These are phyloP conservation scores for Lycaena phlaeas DNA, from an alignment of 2,888 invertebrate species.

Conservation along the genomic window DNA sequence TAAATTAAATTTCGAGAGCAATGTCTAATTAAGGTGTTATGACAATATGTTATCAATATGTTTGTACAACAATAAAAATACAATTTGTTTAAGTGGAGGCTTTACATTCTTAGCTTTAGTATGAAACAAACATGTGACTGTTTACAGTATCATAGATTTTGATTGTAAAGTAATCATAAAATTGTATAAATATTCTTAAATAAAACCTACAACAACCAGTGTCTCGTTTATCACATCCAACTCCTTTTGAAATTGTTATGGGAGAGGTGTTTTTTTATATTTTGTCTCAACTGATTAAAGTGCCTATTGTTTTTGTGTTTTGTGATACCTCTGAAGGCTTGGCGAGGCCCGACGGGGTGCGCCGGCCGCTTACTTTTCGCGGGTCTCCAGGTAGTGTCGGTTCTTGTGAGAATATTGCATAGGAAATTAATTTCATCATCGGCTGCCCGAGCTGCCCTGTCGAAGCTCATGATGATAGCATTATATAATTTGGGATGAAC, in stretches of 20 bases:
- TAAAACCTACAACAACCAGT: no score
- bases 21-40: no score
- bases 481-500: constrained; percentile 20
- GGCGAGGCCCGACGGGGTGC: not conserved
- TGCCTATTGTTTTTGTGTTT: not conserved
- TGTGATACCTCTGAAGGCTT: not conserved
- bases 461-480: constrained; percentile 15
- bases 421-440: constrained; percentile 11
- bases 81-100: no score
- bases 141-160: no score
- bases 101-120: no score
- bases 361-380: not conserved
- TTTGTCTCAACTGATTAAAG: not conserved
- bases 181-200: no score
- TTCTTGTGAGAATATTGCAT: constrained; percentile 7
- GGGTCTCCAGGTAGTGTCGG: not conserved
- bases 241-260: not conserved
- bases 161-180: no score
- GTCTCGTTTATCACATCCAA: no score
- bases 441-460: constrained; percentile 16
- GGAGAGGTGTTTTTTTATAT: not conserved
- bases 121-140: no score
- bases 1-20: no score
- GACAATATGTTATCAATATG: no score
- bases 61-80: no score